Conservation (phyloP, 2,888 invertebrate species). For the Aphelenchoides bicaudatus region DNA sequence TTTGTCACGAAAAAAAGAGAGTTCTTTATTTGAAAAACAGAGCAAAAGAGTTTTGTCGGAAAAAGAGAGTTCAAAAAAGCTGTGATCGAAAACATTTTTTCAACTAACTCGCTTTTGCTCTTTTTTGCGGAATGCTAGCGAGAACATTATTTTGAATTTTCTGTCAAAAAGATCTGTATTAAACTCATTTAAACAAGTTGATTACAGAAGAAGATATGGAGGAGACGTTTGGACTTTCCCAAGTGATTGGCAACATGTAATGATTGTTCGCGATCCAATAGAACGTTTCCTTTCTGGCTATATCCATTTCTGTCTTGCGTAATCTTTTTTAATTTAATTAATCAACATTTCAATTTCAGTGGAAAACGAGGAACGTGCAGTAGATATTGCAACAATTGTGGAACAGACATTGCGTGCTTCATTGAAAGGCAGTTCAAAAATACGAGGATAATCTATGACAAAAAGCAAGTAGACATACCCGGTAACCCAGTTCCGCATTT, state of each 20-base stretch:
- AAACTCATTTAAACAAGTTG: neutral
- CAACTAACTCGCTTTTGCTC: no score
- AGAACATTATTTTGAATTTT: no score
- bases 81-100: neutral
- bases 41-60: no score
- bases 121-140: no score
- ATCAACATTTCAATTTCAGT: neutral
- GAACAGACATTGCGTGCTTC: conserved; percentile 10
- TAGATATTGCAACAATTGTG: neutral
- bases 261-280: neutral
- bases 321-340: neutral
- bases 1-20: no score
- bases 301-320: neutral
- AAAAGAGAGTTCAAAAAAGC: neutral
- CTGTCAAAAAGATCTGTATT: no score
- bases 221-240: neutral
- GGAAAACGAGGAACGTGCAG: neutral
- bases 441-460: no score
- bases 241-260: neutral
- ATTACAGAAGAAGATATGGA: neutral
- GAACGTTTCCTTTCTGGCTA: conserved; percentile 1
- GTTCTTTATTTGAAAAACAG: no score
- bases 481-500: no score
- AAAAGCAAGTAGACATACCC: no score
- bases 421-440: no score